Base-by-base conservation (phyloP, 2,888 invertebrate species). In the Pandemis heparana region DNA sequence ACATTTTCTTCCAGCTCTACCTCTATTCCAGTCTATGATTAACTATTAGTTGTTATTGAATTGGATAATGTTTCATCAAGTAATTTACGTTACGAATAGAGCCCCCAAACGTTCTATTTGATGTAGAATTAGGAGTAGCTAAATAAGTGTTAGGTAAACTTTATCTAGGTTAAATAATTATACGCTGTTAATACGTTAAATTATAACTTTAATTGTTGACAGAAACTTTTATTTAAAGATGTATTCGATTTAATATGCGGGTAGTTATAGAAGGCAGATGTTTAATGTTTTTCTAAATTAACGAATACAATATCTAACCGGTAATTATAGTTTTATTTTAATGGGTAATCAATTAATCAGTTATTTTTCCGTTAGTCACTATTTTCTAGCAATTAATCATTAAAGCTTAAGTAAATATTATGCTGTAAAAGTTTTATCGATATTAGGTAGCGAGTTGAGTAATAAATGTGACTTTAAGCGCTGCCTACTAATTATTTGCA, bases 391-490 rank as follows among this genome's bases (percentile, higher is more conserved):
- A 74, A 78, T 77, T 78, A 79, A 75, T 71, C 69, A 60, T 51
- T 78, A 80, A 79, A 77, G 75, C 80, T 81, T 82, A 80, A 80
- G 79, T 79, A 79, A 71, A 81, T 82, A 80, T 83, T 82, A 80
- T 83, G 81, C 79, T 83, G 82, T 81, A 84, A 82, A 86, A 83
- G 75, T 80, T 85, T 85, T 83, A 86, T 86, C 77, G 74, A 83
- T 83, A 87, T 82, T 82, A 80, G 78, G 78, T 89, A 90, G 69
- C 74, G 74, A 70, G 83, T 85, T 77, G 79, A 88, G 85, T 94
- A 94, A 94, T 93, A 92, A 93, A 92, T 94, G 94, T 94, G 93
- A 94, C 94, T 94, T 85, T 92, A 87, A 83, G 82, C 86, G 78
- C 78, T 77, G 81, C 80, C 53, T 64, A 39, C 6, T 46, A 51